Base-by-base conservation (phyloP, 2,113 vertebrate genomes). In the Gymnocephalus cernua region DNA sequence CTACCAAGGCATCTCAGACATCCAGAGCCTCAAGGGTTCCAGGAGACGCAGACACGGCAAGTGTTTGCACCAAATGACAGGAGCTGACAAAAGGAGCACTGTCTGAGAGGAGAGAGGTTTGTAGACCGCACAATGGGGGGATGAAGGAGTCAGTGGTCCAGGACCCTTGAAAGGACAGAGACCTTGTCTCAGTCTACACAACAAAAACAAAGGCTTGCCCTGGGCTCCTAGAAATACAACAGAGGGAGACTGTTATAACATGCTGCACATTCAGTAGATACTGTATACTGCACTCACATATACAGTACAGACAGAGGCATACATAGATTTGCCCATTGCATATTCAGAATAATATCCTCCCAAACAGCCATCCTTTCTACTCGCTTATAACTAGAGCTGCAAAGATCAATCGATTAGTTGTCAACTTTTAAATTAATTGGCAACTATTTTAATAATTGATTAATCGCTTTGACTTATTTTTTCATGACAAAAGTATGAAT, bases 1-100 rank as follows among this genome's bases (percentile, higher is more conserved):
- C 79, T 57, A 81, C 85, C 77, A 72, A 90, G 77, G 90, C 85
- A 86, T 89, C 71, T 69, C 18, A 92, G 88, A 92, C 88, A 90
- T 87, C 59, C 89, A 82, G 59, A 67, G 68, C 84, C 80, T 90
- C 35, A 8, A 90, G 84, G 75, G 83, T 48, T 88, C 72, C 78
- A 64, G 74, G 51, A 89, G 82, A 86, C 2, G 48, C 79, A 92
- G 88, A 92, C 29, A 15, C 38, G 14, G 78, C 88, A 89, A 91
- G 87, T 86, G 90, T 83, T 85, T 71, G 67, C 68, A 84, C 58
- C 80, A 67, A 76, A 83, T 72, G 69, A 70, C 58, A 58, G 50
- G 56, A 73, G 66, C 54, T 68, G 69, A 91, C 91, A 91, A 87
- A 89, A 87, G 83, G 53, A 82, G 65, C 29, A 76, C 87, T 89